Evolutionary conservation across 1,140 invertebrate species (phyloP).

Genomic region (Ylistrum balloti): DNA sequence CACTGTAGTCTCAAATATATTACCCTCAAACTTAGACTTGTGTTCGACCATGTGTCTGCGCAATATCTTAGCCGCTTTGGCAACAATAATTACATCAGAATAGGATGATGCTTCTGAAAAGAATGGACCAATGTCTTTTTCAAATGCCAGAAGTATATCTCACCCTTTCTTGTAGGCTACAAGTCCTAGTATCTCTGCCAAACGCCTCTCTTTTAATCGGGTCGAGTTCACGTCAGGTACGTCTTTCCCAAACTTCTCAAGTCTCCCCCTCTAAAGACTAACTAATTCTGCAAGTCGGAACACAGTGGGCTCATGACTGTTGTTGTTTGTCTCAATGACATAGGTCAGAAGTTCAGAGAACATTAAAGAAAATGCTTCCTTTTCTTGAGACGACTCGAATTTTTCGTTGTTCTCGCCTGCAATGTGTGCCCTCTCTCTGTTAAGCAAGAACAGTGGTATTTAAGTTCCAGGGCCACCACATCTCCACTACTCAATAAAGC

Average conservation of each 20-base stretch:
- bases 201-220: conserved; percentile 58
- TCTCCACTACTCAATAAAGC: neutral
- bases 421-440: neutral
- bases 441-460: too few species aligned
- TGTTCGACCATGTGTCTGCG: conserved; percentile 57
- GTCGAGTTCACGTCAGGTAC: conserved; percentile 44
- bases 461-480: too few species aligned
- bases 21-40: conserved; percentile 53
- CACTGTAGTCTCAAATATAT: conserved; percentile 44
- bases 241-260: conserved; percentile 52
- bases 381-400: conserved; percentile 26
- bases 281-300: conserved; percentile 53
- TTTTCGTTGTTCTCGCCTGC: neutral
- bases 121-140: too few species aligned
- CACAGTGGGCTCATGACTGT: neutral
- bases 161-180: conserved; percentile 57
- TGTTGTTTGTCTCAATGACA: conserved; percentile 47
- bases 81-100: conserved; percentile 55
- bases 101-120: conserved; percentile 41
- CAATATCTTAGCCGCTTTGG: conserved; percentile 60
- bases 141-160: conserved; percentile 56
- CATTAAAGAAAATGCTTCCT: conserved; percentile 49
- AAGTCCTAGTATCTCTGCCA: conserved; percentile 47
- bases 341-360: conserved; percentile 58
- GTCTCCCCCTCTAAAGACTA: conserved; percentile 50